phyloP scores from a whole-genome alignment of 2,113 vertebrate genomes.

The Petromus typicus region DNA sequence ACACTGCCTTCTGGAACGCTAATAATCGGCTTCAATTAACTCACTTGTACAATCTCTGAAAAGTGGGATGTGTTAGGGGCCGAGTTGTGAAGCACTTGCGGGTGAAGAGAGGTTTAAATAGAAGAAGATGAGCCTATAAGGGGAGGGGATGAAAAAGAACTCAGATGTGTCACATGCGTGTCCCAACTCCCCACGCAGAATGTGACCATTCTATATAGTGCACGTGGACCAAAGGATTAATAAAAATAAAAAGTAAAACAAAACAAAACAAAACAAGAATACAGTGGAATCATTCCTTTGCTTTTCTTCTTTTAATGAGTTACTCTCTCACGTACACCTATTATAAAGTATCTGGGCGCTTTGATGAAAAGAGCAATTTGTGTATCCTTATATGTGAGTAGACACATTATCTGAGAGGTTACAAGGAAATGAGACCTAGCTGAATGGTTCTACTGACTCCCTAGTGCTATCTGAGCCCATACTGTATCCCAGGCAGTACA shows the following conservation, averaged over 20 bases:
- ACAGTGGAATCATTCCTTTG: conserved; percentile 22
- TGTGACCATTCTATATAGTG: not conserved
- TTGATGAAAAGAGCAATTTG: conserved; percentile 11
- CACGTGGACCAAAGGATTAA: not conserved
- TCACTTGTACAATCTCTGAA: conserved; percentile 38
- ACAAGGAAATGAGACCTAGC: not conserved
- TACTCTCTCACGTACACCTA: not conserved
- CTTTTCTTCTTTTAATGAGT: conserved; percentile 13
- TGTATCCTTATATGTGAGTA: not conserved
- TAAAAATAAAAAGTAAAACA: not conserved
- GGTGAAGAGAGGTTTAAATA: conserved; percentile 2
- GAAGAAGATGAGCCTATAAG: conserved; percentile 7
- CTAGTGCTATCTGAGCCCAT: not conserved
- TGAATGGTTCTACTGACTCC: not conserved
- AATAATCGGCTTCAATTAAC: conserved; percentile 61
- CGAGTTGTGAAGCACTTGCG: conserved; percentile 26
- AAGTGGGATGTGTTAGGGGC: not conserved
- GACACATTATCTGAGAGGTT: not conserved
- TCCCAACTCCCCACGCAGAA: not conserved
- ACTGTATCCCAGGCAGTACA: not conserved
- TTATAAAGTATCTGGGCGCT: not conserved
- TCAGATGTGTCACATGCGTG: not conserved
- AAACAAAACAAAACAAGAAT: not conserved
- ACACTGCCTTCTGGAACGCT: conserved; percentile 35
- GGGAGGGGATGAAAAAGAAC: not conserved